Percentiles rank a stretch among this genome's conserved stretches.
These are phyloP conservation scores for Tenthredo livida DNA, from an alignment of 2,888 invertebrate species.

Conservation along the genomic window DNA sequence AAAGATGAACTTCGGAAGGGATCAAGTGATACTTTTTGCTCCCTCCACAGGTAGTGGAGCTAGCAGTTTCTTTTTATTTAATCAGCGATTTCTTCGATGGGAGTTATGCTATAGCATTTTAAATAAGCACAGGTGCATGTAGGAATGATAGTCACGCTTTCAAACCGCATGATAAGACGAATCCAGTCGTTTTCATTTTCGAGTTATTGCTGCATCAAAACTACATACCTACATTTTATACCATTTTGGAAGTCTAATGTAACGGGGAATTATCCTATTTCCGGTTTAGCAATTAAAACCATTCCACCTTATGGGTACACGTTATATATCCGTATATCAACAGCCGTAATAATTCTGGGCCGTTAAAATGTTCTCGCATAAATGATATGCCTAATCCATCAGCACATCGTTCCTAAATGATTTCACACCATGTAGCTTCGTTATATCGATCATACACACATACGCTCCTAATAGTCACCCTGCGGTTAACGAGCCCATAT, in stretches of 20 bases:
- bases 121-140: neutral
- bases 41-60: conserved; percentile 38
- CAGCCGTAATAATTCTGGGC: neutral
- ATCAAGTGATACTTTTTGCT: conserved; percentile 42
- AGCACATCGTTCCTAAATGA: neutral
- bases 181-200: neutral
- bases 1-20: conserved; percentile 30
- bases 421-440: neutral
- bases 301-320: neutral
- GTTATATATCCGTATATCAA: neutral
- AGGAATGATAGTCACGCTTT: neutral
- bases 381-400: conserved; percentile 23
- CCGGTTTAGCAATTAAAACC: neutral
- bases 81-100: neutral
- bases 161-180: neutral
- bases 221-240: neutral
- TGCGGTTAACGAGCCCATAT: conserved; percentile 6
- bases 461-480: neutral
- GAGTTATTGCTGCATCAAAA: neutral
- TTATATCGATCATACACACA: neutral
- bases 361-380: neutral
- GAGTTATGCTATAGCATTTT: neutral
- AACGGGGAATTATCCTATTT: neutral
- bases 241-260: neutral
- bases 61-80: neutral